Percentiles rank a stretch among this genome's conserved stretches.
Evolutionary conservation across 2,797 vertebrate species (phyloP).

Genomic region (Ctenopoma multispine): DNA sequence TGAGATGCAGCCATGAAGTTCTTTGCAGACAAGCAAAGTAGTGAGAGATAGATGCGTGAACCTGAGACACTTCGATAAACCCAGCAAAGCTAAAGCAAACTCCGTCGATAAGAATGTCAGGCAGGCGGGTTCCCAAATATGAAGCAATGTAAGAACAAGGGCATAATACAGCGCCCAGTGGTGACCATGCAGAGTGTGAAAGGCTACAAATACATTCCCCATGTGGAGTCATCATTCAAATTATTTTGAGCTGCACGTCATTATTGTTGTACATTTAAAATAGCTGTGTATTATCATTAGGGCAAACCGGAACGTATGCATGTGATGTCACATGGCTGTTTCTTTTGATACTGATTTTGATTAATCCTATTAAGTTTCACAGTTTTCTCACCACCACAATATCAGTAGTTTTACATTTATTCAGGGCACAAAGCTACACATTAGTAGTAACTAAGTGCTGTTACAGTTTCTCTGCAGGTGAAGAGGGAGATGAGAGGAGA

Average conservation of each 20-base stretch:
- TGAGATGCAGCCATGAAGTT: slow-evolving; percentile 34
- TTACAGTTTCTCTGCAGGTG: background rate
- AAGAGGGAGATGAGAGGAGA: background rate
- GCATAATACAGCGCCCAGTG: background rate
- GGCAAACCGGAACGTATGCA: background rate
- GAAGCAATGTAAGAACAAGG: slow-evolving; percentile 4
- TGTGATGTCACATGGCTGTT: background rate
- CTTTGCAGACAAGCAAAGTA: slow-evolving; percentile 36
- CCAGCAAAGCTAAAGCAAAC: slow-evolving; percentile 15
- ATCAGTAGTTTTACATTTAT: too few relatives aligned
- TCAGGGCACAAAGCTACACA: background rate
- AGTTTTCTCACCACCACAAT: too few relatives aligned
- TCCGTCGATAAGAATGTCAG: slow-evolving; percentile 14
- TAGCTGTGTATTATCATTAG: background rate
- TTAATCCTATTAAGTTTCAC: too few relatives aligned
- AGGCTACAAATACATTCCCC: background rate
- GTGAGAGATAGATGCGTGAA: slow-evolving; percentile 22
- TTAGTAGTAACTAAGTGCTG: too few relatives aligned
- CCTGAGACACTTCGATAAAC: slow-evolving; percentile 34
- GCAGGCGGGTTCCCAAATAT: background rate
- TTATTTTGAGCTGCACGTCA: background rate
- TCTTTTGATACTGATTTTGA: background rate
- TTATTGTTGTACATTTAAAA: background rate
- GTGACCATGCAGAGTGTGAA: slow-evolving; percentile 6
- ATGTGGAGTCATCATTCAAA: background rate